Base-by-base conservation (phyloP, 2,113 vertebrate species). In the Thalassoma bifasciatum region DNA sequence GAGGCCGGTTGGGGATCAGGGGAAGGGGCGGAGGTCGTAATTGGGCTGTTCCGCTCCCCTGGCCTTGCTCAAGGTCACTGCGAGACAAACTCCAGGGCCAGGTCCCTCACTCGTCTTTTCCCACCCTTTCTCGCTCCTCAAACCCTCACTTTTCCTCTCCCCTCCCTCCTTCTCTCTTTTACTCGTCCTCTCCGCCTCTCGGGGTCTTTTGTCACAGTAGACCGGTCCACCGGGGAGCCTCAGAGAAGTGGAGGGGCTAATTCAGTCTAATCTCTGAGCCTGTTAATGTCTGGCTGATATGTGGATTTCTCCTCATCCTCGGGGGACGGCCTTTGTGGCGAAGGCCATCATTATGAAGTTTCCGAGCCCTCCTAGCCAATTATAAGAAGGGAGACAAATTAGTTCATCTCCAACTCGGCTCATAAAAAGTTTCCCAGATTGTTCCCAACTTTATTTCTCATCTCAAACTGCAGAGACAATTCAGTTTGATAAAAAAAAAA, bases 251-350 rank as follows among this genome's bases (percentile, higher is more conserved):
- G 61, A 86, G 86, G 87, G 90, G 87, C 89, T 93, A 93, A 92
- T 93, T 90, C 89, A 83, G 86, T 88, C 87, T 92, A 93, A 92
- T 93, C 92, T 92, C 87, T 88, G 59, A 83, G 85, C 87, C 90
- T 58, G 86, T 84, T 91, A 93, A 92, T 91, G 89, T 91, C 90
- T 83, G 81, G 79, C 84, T 91, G 92, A 93, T 92, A 89, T 89
- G 85, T 89, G 91, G 91, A 90, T 89, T 90, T 91, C 82, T 79
- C 70, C 82, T 72, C 79, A 51, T 88, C 86, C 91, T 90, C 88
- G 1, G 76, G 89, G 89, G 88, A 89, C 77, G 85, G 78, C 85
- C 86, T 91, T 92, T 93, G 87, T 91, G 89, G 88, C 72, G 81
- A 84, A 91, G 86, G 89, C 89, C 89, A 84, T 92, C 92, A 91